Conservation (phyloP, 2,888 invertebrate species). For the Melanargia galathea region DNA sequence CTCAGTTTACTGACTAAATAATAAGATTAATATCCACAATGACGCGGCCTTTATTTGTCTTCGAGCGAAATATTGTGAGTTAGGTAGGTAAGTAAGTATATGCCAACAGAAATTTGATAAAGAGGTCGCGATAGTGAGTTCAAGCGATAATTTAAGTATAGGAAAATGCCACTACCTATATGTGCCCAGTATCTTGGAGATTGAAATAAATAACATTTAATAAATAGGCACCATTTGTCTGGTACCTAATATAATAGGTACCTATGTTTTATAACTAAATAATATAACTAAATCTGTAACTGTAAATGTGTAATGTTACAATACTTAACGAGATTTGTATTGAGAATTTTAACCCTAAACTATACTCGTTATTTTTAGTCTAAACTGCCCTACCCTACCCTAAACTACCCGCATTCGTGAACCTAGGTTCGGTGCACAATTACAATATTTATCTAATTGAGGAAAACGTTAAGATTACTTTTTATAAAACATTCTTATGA, state of each 20-base stretch:
- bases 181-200: slow-evolving; percentile 12
- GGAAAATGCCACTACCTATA: slow-evolving; percentile 59
- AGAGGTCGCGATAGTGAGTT: slow-evolving; percentile 75
- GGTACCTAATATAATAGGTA: neutral
- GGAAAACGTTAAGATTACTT: too few species aligned
- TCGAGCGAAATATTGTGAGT: slow-evolving; percentile 49
- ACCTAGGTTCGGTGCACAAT: too few species aligned
- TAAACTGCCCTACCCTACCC: too few species aligned
- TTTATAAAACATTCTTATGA: too few species aligned
- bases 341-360: too few species aligned
- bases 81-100: slow-evolving; percentile 31
- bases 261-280: neutral
- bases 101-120: slow-evolving; percentile 63
- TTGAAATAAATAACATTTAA: slow-evolving; percentile 14
- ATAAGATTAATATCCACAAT: slow-evolving; percentile 53
- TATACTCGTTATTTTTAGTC: too few species aligned
- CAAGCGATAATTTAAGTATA: slow-evolving; percentile 75
- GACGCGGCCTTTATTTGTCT: slow-evolving; percentile 60
- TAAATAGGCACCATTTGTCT: neutral
- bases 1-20: slow-evolving; percentile 54
- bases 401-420: too few species aligned
- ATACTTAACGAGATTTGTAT: slow-evolving; percentile 33
- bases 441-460: too few species aligned
- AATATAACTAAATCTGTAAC: neutral
- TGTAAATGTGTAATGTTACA: too few species aligned